phyloP scores from a whole-genome alignment of 1,140 invertebrate species.

The Magallana angulata region DNA sequence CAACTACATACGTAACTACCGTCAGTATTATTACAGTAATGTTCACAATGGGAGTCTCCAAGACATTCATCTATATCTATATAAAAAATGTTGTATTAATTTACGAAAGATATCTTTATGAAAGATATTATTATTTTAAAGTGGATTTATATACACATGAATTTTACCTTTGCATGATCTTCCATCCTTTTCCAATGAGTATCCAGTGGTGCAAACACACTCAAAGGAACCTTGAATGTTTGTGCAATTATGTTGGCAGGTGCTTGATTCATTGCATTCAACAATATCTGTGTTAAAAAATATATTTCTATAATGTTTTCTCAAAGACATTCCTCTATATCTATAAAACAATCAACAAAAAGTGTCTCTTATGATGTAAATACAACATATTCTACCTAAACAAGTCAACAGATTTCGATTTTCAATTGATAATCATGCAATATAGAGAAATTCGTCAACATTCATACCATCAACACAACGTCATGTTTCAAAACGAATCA shows the following conservation, averaged over 20 bases:
- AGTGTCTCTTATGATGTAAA: background rate
- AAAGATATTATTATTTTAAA: too few relatives aligned
- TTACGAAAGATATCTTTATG: too few relatives aligned
- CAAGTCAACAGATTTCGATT: background rate
- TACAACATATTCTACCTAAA: background rate
- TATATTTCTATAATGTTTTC: too few relatives aligned
- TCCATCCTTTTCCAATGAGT: conserved; percentile 55
- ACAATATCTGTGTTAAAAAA: conserved; percentile 49
- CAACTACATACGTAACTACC: conserved; percentile 69
- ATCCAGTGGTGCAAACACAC: conserved; percentile 64
- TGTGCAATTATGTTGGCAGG: conserved; percentile 51
- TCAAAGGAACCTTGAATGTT: conserved; percentile 61
- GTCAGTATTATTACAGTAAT: conserved; percentile 67
- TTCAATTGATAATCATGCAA: background rate
- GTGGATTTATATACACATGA: too few relatives aligned
- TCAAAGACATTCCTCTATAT: background rate
- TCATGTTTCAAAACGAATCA: background rate
- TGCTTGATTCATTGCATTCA: conserved; percentile 51
- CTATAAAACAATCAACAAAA: background rate
- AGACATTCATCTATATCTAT: conserved; percentile 67
- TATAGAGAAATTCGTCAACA: background rate
- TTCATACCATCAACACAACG: background rate
- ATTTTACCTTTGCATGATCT: conserved; percentile 51
- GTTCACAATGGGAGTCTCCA: conserved; percentile 58
- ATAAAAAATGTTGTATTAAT: too few relatives aligned